Evolutionary conservation across 2,113 vertebrate species (phyloP).

Genomic region (Otus sunia): DNA sequence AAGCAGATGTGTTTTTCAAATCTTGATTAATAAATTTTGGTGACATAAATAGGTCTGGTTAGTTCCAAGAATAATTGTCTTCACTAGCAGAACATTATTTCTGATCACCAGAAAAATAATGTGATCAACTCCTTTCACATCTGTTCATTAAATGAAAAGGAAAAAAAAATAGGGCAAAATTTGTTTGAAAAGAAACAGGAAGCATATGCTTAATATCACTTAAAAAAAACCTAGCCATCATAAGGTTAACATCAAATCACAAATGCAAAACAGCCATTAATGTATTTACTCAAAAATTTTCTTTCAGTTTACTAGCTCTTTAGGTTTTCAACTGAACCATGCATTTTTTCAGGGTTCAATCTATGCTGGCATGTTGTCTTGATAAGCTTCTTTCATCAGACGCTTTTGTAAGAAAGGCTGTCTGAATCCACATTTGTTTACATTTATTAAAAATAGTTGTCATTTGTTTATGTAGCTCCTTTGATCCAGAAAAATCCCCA

Average conservation of each 20-base stretch:
- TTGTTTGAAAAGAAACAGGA: slow-evolving; percentile 65
- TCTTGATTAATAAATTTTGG: slow-evolving; percentile 37
- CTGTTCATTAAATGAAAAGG: slow-evolving; percentile 49
- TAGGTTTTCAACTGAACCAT: slow-evolving; percentile 16
- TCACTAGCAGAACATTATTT: slow-evolving; percentile 36
- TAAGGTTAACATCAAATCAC: slow-evolving; percentile 63
- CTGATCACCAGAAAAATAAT: slow-evolving; percentile 51
- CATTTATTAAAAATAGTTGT: slow-evolving; percentile 56
- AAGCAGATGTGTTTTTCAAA: slow-evolving; percentile 17
- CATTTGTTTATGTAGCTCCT: slow-evolving; percentile 30
- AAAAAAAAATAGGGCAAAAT: background rate
- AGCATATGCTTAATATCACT: slow-evolving; percentile 63
- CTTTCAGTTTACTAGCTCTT: slow-evolving; percentile 9
- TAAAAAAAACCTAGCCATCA: background rate
- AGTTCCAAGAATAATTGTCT: slow-evolving; percentile 47
- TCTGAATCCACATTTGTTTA: slow-evolving; percentile 35
- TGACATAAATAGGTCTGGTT: slow-evolving; percentile 37
- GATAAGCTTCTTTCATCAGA: slow-evolving; percentile 33
- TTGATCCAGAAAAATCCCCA: slow-evolving; percentile 27
- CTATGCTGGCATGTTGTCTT: background rate
- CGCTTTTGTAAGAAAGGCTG: slow-evolving; percentile 1
- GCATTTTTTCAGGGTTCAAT: slow-evolving; percentile 13
- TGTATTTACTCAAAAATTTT: slow-evolving; percentile 40
- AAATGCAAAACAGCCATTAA: slow-evolving; percentile 59
- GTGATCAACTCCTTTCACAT: slow-evolving; percentile 49